Evolutionary conservation across 2,797 vertebrate genomes (phyloP).

Genomic region (Argya squamiceps): DNA sequence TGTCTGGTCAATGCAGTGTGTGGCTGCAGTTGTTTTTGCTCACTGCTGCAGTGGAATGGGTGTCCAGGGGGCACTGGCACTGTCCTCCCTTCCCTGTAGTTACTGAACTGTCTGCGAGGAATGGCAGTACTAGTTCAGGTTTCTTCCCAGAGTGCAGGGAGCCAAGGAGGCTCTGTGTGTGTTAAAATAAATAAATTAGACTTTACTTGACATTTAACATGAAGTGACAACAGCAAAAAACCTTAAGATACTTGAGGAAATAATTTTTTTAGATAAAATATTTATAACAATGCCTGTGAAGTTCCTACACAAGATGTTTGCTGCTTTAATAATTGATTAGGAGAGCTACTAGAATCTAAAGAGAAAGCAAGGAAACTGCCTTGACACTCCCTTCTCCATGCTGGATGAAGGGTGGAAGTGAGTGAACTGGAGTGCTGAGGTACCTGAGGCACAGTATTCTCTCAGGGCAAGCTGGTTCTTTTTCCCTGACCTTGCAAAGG

Average conservation of each 20-base stretch:
- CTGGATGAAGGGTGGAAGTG: background rate
- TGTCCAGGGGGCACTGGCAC: background rate
- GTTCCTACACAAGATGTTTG: slow-evolving; percentile 46
- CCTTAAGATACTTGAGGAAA: slow-evolving; percentile 49
- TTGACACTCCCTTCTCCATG: background rate
- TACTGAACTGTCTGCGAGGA: background rate
- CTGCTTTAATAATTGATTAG: slow-evolving; percentile 63
- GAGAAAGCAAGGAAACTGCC: background rate
- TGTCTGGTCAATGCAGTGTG: background rate
- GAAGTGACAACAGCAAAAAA: slow-evolving; percentile 48
- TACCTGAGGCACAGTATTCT: background rate
- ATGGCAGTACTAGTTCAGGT: background rate
- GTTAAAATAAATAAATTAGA: slow-evolving; percentile 62
- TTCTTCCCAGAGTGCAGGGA: background rate
- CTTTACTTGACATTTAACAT: slow-evolving; percentile 62
- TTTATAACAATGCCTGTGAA: slow-evolving; percentile 46
- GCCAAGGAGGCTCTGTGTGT: background rate
- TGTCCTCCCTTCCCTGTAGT: background rate
- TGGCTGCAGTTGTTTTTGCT: background rate
- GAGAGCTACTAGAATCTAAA: background rate
- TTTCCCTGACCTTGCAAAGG: background rate
- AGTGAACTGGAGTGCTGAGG: background rate
- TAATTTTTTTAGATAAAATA: slow-evolving; percentile 66
- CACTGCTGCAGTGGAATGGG: background rate
- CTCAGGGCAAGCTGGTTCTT: background rate